Conservation (phyloP, 1,140 invertebrate species). For the Drosophila burlai region DNA sequence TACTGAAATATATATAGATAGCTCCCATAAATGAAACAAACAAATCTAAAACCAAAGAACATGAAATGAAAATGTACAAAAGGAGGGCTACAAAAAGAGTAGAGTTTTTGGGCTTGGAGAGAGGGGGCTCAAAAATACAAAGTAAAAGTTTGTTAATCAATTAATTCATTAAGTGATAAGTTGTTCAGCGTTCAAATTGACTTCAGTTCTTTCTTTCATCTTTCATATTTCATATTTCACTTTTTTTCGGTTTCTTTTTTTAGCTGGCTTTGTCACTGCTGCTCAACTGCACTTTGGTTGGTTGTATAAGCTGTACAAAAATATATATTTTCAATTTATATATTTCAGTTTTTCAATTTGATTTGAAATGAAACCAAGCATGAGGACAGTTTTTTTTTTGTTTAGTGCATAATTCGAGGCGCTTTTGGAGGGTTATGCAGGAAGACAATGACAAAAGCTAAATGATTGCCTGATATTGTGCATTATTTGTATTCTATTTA, state of each 20-base stretch:
- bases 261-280: constrained; percentile 69
- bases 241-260: constrained; percentile 12
- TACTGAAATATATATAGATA: constrained; percentile 33
- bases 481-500: neutral
- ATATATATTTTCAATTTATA: constrained; percentile 8
- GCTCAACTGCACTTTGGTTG: constrained; percentile 68
- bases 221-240: neutral
- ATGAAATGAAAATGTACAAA: constrained; percentile 48
- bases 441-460: constrained; percentile 42
- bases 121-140: constrained; percentile 31
- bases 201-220: constrained; percentile 20
- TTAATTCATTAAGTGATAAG: constrained; percentile 45
- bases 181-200: constrained; percentile 57
- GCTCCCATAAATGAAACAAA: constrained; percentile 39
- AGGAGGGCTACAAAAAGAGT: constrained; percentile 34
- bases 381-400: neutral
- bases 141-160: constrained; percentile 46
- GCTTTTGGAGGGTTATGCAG: constrained; percentile 15
- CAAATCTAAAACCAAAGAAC: constrained; percentile 30
- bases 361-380: constrained; percentile 12
- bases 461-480: constrained; percentile 17
- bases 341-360: constrained; percentile 33
- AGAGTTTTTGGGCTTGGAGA: constrained; percentile 25
- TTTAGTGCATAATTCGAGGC: constrained; percentile 8
- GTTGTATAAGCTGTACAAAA: constrained; percentile 23